These are phyloP conservation scores for Peromyscus californicus DNA, from an alignment of 2,113 vertebrate genomes.

Conservation along the genomic window DNA sequence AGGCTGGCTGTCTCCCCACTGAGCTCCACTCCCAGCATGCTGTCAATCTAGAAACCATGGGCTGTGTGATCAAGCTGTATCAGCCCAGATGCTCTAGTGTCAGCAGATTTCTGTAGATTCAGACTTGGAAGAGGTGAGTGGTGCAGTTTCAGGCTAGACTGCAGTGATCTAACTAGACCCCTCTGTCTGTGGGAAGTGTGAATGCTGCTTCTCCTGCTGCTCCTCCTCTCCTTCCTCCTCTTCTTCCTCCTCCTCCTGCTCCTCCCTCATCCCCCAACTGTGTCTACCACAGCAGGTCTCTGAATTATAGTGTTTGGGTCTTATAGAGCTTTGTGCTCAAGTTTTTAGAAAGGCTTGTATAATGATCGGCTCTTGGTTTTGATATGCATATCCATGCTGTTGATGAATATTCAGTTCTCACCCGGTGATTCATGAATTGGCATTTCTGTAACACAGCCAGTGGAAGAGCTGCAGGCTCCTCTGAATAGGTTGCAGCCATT, in stretches of 20 bases:
- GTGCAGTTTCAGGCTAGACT: neutral
- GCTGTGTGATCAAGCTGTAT: neutral
- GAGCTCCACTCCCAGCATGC: neutral
- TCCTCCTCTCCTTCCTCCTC: too few species aligned
- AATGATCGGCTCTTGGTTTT: neutral
- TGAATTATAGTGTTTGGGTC: neutral
- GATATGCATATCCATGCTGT: neutral
- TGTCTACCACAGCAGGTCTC: neutral
- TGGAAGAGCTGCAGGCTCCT: neutral
- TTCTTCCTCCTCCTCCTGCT: neutral
- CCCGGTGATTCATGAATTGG: neutral
- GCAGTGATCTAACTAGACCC: neutral
- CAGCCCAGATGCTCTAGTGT: neutral
- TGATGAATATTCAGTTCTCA: neutral
- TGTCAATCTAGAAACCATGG: neutral
- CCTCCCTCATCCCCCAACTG: neutral
- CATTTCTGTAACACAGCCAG: neutral
- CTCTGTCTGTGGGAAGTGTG: neutral
- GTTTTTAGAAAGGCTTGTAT: neutral
- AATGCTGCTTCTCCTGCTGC: neutral
- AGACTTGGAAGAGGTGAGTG: neutral
- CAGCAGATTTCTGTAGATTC: neutral
- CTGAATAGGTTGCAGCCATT: neutral
- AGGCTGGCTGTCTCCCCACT: neutral
- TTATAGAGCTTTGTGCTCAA: neutral